Conservation (phyloP, 2,113 vertebrate genomes). For the Hiodon alosoides region DNA sequence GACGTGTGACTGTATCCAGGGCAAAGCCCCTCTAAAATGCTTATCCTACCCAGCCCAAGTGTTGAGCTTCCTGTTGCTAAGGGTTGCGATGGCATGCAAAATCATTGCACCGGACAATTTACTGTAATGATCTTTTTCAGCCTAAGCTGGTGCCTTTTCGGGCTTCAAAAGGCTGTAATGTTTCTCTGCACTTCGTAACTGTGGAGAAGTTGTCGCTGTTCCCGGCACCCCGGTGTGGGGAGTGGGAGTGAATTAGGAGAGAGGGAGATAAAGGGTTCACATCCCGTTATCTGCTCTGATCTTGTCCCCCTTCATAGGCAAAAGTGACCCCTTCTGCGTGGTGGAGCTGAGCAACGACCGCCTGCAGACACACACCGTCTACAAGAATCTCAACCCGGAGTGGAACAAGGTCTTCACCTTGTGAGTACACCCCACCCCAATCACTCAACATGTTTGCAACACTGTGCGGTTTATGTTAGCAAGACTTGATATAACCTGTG, state of each 20-base stretch:
- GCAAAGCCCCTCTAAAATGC: constrained; percentile 36
- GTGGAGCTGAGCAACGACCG: constrained; percentile 96
- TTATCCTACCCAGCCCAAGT: constrained; percentile 49
- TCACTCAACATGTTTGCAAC: not conserved
- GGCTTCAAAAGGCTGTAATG: constrained; percentile 33
- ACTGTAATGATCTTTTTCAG: constrained; percentile 37
- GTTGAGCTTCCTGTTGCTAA: constrained; percentile 20
- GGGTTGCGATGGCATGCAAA: constrained; percentile 32
- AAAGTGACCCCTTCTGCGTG: constrained; percentile 97
- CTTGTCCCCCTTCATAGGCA: constrained; percentile 67
- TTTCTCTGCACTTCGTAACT: constrained; percentile 32
- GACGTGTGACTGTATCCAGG: constrained; percentile 36
- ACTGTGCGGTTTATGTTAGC: no score
- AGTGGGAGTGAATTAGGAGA: constrained; percentile 22
- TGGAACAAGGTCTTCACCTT: constrained; percentile 99
- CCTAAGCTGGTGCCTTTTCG: constrained; percentile 26
- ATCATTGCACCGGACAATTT: constrained; percentile 44
- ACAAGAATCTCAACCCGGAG: constrained; percentile 95
- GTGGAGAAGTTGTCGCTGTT: constrained; percentile 18
- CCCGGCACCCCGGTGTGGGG: constrained; percentile 21
- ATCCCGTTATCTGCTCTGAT: constrained; percentile 10
- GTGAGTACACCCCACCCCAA: constrained; percentile 64
- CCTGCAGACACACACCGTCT: constrained; percentile 90
- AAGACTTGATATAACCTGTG: no score
- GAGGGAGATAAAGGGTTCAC: constrained; percentile 31